These are phyloP conservation scores for Xiphorhynchus erythropygius DNA, from an alignment of 2,797 vertebrate genomes.

Conservation along the genomic window DNA sequence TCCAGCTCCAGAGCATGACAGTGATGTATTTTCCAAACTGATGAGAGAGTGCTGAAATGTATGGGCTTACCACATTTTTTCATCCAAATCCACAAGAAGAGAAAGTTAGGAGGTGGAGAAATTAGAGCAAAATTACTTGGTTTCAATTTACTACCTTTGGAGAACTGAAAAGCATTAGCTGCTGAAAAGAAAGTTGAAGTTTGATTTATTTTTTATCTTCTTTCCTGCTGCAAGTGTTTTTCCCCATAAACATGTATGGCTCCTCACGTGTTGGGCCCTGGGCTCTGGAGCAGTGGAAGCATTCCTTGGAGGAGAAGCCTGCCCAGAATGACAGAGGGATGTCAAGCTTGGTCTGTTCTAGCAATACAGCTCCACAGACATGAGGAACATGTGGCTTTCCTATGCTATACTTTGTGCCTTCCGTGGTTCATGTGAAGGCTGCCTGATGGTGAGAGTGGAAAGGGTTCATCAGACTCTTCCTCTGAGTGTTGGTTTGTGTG, in stretches of 20 bases:
- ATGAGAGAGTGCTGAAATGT: neutral
- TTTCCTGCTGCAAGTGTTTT: neutral
- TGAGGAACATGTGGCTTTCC: fast-evolving
- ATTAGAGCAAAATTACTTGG: neutral
- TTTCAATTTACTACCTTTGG: neutral
- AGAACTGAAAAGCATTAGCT: neutral
- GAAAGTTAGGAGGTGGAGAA: neutral
- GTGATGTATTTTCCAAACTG: neutral
- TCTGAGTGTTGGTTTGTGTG: neutral
- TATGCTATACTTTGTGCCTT: neutral
- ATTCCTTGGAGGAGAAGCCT: neutral
- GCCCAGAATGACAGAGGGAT: neutral
- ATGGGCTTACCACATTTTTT: neutral
- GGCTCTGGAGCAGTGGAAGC: neutral
- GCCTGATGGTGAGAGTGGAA: neutral
- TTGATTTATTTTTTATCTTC: neutral
- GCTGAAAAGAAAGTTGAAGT: neutral
- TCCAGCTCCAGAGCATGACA: neutral
- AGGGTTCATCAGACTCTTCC: neutral
- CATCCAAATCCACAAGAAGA: neutral
- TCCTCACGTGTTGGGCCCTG: neutral
- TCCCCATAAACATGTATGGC: neutral
- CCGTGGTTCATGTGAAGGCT: neutral
- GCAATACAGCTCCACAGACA: fast-evolving
- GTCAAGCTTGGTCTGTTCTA: neutral